A percentile compares a stretch with the other conserved stretches of the same genome.
phyloP scores from a whole-genome alignment of 2,888 invertebrate species.

The Diogma glabrata region DNA sequence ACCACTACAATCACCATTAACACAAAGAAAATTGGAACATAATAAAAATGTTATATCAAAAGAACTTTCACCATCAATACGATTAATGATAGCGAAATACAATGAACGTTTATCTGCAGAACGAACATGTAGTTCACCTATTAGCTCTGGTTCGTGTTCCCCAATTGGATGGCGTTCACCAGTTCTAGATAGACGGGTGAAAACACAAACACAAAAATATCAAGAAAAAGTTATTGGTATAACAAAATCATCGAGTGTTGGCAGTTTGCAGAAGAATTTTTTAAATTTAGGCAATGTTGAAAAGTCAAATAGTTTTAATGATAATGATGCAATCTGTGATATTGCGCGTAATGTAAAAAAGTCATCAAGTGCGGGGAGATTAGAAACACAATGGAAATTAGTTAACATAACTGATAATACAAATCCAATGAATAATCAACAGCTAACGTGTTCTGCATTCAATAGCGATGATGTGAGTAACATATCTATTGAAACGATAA shows the following conservation, averaged over 20 bases:
- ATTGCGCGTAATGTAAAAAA: constrained; percentile 25
- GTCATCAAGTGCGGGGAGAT: constrained; percentile 32
- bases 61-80: constrained; percentile 56
- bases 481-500: not conserved
- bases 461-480: not conserved
- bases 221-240: constrained; percentile 33
- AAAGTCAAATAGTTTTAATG: constrained; percentile 12
- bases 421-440: not conserved
- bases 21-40: constrained; percentile 39
- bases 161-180: constrained; percentile 54
- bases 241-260: constrained; percentile 17
- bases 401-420: not conserved
- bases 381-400: constrained; percentile 21
- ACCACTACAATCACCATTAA: constrained; percentile 45
- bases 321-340: constrained; percentile 5
- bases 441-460: no score
- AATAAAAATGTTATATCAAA: constrained; percentile 38
- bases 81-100: constrained; percentile 58
- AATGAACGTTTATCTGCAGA: constrained; percentile 26
- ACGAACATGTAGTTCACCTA: constrained; percentile 32
- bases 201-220: constrained; percentile 40
- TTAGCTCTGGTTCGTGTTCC: constrained; percentile 52
- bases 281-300: not conserved
- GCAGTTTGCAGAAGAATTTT: no score
- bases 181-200: constrained; percentile 44